phyloP scores from a whole-genome alignment of 2,113 vertebrate species.

The Urocynchramus pylzowi region DNA sequence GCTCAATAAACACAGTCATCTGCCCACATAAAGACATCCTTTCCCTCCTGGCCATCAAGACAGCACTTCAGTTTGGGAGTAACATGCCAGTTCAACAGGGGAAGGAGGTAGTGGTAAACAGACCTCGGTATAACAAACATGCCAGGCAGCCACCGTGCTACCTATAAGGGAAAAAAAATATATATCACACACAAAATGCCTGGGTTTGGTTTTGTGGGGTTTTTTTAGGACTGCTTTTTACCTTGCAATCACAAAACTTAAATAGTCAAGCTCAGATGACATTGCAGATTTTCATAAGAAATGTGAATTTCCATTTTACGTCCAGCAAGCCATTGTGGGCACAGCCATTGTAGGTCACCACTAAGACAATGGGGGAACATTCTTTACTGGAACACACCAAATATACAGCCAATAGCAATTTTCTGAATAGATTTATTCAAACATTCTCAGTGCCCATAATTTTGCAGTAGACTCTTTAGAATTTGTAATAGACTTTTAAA shows the following conservation, averaged over 20 bases:
- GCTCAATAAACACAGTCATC: not conserved
- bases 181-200: not conserved
- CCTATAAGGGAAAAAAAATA: not conserved
- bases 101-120: not conserved
- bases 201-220: fast-evolving
- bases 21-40: not conserved
- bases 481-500: not conserved
- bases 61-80: not conserved
- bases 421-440: not conserved
- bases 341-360: not conserved
- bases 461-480: not conserved
- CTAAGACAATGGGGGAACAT: not conserved
- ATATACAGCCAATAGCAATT: not conserved
- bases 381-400: not conserved
- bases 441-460: not conserved
- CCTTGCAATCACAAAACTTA: not conserved
- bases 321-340: not conserved
- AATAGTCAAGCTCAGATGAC: not conserved
- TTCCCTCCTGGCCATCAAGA: not conserved
- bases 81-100: not conserved
- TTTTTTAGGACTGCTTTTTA: not conserved
- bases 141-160: not conserved
- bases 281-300: not conserved
- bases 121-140: not conserved
- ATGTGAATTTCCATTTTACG: not conserved